These are phyloP conservation scores for Chloropsis cyanopogon DNA, from an alignment of 2,113 vertebrate genomes.

Conservation along the genomic window DNA sequence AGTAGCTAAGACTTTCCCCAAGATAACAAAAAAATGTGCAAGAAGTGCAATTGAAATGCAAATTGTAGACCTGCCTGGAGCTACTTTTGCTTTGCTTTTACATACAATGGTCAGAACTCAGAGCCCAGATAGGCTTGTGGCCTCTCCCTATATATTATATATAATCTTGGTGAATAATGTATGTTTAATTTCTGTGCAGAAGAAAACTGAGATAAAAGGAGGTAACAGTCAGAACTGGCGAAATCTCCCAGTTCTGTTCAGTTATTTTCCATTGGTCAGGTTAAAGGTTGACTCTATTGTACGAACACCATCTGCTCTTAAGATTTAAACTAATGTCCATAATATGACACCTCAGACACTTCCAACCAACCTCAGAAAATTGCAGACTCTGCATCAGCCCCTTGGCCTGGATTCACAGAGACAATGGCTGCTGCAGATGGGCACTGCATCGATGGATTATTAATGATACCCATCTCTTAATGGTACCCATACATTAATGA, in stretches of 20 bases:
- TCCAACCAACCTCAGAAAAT: background rate
- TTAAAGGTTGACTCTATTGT: background rate
- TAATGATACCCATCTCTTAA: background rate
- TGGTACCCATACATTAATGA: background rate
- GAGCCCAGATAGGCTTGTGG: background rate
- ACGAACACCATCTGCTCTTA: background rate
- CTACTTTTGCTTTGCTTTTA: conserved; percentile 2
- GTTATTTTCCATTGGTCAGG: background rate
- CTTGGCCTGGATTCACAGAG: background rate
- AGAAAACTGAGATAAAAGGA: background rate
- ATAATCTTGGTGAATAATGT: background rate
- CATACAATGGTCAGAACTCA: conserved; percentile 1
- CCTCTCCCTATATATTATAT: background rate
- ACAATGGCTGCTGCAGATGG: background rate
- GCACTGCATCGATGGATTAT: background rate
- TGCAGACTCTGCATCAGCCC: background rate
- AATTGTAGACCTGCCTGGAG: conserved; percentile 16
- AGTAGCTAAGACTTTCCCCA: background rate
- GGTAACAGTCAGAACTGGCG: background rate
- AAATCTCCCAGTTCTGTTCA: background rate
- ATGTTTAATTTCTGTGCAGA: conserved; percentile 6
- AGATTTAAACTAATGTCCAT: background rate
- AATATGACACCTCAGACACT: background rate
- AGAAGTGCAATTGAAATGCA: conserved; percentile 17
- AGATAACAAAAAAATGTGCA: background rate